Evolutionary conservation across 2,888 invertebrate genomes (phyloP), one percentile per base, ranked within the genome.

Genomic region (Tipula lateralis): DNA sequence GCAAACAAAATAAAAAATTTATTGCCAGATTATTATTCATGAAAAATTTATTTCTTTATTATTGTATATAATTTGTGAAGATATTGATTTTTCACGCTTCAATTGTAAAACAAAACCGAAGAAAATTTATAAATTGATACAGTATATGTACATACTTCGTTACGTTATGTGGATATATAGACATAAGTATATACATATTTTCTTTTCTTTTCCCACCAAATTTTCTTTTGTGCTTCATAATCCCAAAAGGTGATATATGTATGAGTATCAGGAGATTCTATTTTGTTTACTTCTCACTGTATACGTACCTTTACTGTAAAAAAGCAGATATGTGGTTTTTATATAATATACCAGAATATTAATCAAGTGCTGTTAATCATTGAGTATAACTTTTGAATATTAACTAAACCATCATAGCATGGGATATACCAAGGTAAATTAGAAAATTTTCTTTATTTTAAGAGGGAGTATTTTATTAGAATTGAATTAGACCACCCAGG

Each of bases 1-100:
- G 24, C 19, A 66, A 66, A 66, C 66, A 24, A 66, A 24, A 66
- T 66, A 66, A 66, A 66, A 66, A 66, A 66, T 66, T 66, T 24
- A 66, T 66, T 66, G 66, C 24, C 66, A 66, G 66, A 66, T 66
- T 66, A 66, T 66, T 66, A 66, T 66, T 66, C 66, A 66, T 66
- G 66, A 66, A 66, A 66, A 66, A 66, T 66, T 66, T 66, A 66
- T 66, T 66, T 66, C 66, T 66, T 66, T 66, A 66, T 66, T 66
- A 66, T 66, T 66, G 66, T 19, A 66, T 66, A 66, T 66, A 66
- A 66, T 66, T 66, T 66, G 66, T 24, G 66, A 66, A 66, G 19
- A 24, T 66, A 66, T 66, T 66, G 66, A 66, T 66, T 66, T 66
- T 66, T 66, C 66, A 66, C 66, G 66, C 66, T 66, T 66, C 66